phyloP scores from a whole-genome alignment of 2,888 invertebrate genomes.

The Hemicrepidius hirtus region DNA sequence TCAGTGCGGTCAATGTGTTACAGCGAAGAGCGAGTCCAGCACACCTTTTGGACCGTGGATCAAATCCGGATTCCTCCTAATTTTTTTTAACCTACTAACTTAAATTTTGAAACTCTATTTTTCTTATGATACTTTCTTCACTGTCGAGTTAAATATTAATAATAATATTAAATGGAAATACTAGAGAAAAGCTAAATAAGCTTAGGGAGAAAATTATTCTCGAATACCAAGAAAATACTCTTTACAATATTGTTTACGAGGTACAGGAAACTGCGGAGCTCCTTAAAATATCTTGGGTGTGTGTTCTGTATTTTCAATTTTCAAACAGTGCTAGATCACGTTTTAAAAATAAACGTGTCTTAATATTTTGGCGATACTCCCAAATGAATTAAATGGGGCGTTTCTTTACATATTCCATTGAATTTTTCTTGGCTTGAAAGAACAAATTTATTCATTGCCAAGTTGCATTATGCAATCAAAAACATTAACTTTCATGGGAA shows the following conservation, averaged over 20 bases:
- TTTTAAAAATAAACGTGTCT: background rate
- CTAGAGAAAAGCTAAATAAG: too few relatives aligned
- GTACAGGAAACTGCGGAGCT: conserved; percentile 8
- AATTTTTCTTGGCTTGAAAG: background rate
- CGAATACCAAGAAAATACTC: conserved; percentile 4
- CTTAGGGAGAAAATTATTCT: too few relatives aligned
- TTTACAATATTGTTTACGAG: background rate
- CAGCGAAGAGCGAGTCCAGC: too few relatives aligned
- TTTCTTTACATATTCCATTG: conserved; percentile 3
- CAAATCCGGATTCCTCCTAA: too few relatives aligned
- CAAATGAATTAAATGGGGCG: conserved; percentile 4
- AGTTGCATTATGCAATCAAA: background rate
- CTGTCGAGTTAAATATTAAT: too few relatives aligned
- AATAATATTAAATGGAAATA: too few relatives aligned
- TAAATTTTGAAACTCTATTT: too few relatives aligned
- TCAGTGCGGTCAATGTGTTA: too few relatives aligned
- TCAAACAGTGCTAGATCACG: background rate
- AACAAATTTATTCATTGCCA: background rate
- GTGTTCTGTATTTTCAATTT: conserved; percentile 11
- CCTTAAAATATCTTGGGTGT: conserved; percentile 12
- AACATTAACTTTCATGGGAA: background rate
- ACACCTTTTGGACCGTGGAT: too few relatives aligned
- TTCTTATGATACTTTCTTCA: too few relatives aligned
- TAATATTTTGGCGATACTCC: background rate
- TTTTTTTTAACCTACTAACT: too few relatives aligned